Conservation (phyloP, 2,797 vertebrate genomes). For the Rhadinocentrus ornatus region DNA sequence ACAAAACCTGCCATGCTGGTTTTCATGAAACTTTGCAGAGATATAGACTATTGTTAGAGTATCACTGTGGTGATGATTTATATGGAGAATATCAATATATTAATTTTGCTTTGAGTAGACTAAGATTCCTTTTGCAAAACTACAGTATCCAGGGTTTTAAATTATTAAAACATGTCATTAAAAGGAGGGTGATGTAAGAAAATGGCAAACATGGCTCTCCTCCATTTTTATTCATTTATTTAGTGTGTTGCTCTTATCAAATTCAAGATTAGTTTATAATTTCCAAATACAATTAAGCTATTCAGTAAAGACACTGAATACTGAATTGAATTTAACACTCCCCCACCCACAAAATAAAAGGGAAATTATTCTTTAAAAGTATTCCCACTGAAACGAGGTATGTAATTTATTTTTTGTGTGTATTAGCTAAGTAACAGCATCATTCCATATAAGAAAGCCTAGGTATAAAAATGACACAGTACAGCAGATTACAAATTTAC, state of each 20-base stretch:
- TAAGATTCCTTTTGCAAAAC: neutral
- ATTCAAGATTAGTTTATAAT: neutral
- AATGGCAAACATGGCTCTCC: neutral
- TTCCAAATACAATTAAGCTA: neutral
- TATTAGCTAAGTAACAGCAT: too few species aligned
- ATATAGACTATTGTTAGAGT: neutral
- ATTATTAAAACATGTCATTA: neutral
- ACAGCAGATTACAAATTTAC: too few species aligned
- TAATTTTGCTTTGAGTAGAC: neutral
- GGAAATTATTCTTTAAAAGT: neutral
- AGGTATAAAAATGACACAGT: too few species aligned
- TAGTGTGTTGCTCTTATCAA: neutral
- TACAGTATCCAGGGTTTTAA: neutral
- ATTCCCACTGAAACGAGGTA: too few species aligned
- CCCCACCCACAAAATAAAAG: neutral
- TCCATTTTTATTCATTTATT: neutral
- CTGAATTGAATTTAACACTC: neutral
- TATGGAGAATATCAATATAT: neutral
- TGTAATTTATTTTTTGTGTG: too few species aligned
- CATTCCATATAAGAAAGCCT: too few species aligned
- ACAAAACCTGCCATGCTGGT: neutral
- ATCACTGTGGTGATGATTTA: neutral
- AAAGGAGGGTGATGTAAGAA: neutral
- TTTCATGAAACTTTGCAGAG: neutral
- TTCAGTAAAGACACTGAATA: neutral